These are phyloP conservation scores for Parthenolecanium corni DNA, from an alignment of 2,888 invertebrate genomes.

Conservation along the genomic window DNA sequence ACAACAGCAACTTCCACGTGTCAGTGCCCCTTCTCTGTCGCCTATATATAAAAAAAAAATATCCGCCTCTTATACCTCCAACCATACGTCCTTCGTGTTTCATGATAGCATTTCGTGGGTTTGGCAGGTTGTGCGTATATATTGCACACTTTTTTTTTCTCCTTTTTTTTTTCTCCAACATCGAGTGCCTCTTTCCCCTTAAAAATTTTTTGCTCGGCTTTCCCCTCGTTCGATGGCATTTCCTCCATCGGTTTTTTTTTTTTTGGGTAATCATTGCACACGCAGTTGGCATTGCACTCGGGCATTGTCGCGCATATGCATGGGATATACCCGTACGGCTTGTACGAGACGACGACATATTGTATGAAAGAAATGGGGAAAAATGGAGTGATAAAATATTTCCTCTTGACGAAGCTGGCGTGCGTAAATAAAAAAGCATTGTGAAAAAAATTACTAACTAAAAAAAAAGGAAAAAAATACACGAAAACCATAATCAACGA, in stretches of 20 bases:
- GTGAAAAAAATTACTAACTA: no score
- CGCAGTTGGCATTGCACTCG: slow-evolving; percentile 14
- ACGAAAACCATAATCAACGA: no score
- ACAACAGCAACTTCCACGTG: slow-evolving; percentile 26
- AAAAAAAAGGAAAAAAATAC: no score
- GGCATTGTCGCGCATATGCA: no score
- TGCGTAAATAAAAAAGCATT: no score
- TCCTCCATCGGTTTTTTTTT: neutral
- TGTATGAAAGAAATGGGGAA: no score
- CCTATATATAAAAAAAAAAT: no score
- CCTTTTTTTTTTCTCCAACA: neutral
- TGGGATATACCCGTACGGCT: no score
- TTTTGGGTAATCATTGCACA: slow-evolving; percentile 10
- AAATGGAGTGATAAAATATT: no score
- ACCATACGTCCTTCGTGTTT: slow-evolving; percentile 18
- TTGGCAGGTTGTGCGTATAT: slow-evolving; percentile 25
- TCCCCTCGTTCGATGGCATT: neutral
- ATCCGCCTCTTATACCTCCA: slow-evolving; percentile 12
- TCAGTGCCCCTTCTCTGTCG: slow-evolving; percentile 17
- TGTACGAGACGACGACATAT: no score
- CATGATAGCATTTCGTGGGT: slow-evolving; percentile 23
- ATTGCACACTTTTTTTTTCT: slow-evolving; percentile 14
- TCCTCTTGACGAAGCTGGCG: no score
- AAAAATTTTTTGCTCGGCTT: neutral
- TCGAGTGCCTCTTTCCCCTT: neutral